phyloP scores from a whole-genome alignment of 2,113 vertebrate genomes.

The Semnornis frantzii region DNA sequence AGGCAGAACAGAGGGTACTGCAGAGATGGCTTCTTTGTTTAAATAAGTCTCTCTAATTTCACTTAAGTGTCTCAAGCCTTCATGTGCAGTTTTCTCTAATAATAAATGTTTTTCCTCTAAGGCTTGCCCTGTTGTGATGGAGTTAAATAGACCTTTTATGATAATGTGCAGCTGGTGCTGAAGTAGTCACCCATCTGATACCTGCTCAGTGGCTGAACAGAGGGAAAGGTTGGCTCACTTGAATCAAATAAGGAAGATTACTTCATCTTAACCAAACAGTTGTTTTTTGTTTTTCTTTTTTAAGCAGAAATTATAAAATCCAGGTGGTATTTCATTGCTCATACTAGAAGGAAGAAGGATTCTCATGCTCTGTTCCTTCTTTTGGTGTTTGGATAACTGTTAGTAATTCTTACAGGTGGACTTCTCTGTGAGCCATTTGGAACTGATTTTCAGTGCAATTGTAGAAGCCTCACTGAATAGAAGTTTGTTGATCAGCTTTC shows the following conservation, averaged over 20 bases:
- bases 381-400: background rate
- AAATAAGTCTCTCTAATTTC: conserved; percentile 11
- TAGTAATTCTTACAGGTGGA: background rate
- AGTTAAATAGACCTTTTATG: background rate
- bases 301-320: background rate
- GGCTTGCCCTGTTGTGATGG: background rate
- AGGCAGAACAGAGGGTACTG: background rate
- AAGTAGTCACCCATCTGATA: background rate
- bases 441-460: background rate
- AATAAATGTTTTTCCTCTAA: background rate
- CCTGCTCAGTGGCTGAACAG: background rate
- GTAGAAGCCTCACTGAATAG: background rate
- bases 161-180: background rate
- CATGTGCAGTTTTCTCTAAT: background rate
- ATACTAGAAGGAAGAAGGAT: background rate
- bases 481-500: background rate
- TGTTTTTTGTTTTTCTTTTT: background rate
- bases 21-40: conserved; percentile 24
- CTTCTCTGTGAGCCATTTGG: background rate
- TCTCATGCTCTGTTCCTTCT: background rate
- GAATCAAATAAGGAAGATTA: background rate
- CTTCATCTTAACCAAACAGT: background rate
- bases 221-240: background rate
- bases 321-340: background rate
- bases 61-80: background rate